Base-by-base conservation (phyloP, 2,797 vertebrate species). In the Synaphobranchus kaupii region DNA sequence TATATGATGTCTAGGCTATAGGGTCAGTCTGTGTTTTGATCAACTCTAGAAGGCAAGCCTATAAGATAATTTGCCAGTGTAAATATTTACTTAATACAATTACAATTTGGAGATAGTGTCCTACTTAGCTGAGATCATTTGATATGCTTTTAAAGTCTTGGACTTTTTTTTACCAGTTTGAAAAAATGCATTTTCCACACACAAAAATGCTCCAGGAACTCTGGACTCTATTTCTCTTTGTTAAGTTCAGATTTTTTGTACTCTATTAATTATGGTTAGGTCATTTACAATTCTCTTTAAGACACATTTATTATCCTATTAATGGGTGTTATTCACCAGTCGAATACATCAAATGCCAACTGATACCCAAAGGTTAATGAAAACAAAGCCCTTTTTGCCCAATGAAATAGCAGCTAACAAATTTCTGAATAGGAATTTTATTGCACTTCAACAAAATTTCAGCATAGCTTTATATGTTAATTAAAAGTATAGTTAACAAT, bases 401-500 rank as follows among this genome's bases (percentile, higher is more conserved):
- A 76, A 84, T 86, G 88, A 84, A 85, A 85, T 84, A 66, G 34
- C 83, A 71, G 47, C 0, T 25, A 17, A 71, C 34, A 3, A 63
- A 60, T 87, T 87, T 85, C 86, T 85, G 84, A 47, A 83, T 87
- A 85, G 86, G 66, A 84, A 84, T 82, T 52, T 81, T 86, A 89
- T 91, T 91, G 90, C 88, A 86, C 86, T 86, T 88, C 84, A 89
- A 90, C 60, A 86, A 90, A 90, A 90, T 90, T 90, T 89, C 90
- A 91, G 63, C 31, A n/a, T 84, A 31, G 84, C 88, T 91, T 47
- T 86, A 90, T 87, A 90, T 91, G 87, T 89, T 90, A 91, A 91
- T 50, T 50, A 15, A 68, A 48, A 48, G 56, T 15, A 71, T 50
- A 20, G 39, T 50, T 50, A 48, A 68, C 25, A 66, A 66, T 34